Base-by-base conservation (phyloP, 2,888 invertebrate species). In the Steinernema carpocapsae region DNA sequence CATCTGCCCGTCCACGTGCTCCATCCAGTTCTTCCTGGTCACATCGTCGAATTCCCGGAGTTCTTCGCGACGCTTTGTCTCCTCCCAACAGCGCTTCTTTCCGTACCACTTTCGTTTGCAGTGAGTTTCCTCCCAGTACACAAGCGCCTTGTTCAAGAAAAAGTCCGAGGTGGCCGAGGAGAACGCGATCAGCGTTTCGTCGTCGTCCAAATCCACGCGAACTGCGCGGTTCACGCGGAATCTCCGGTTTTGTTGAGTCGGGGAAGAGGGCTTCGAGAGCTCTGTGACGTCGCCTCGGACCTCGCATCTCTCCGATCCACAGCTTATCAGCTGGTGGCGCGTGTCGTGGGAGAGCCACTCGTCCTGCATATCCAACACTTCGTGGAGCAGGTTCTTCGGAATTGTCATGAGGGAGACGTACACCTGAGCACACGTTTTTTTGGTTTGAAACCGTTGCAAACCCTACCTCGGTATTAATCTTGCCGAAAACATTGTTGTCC, bases 131-230 rank as follows among this genome's bases (percentile, higher is more conserved):
- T 72, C 32, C 59, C 72, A 59, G 24, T 56, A 45, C 7, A 72
- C 56, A 24, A 72, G 72, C 1, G 45, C 22, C 19, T 72, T 72
- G 45, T 72, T 72, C 1, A 72, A 56, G n/a, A 72, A 19, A 26
- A 72, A 72, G 56, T 72, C 72, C 1, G 72, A 72, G 2, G 72
- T 72, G 24, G 72, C 72, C 12, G 72, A 42, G 24, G 72, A 32
- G 29, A 72, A 72, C 0, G 72, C 72, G 22, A 72, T 45, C 24
- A 72, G 42, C 3, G 72, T 72, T 0, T 43, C 45, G 22, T 59
- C 59, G 17, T 45, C 59, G 2, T 72, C 72, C 10, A 72, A 14
- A 10, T 72, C 72, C 10, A 22, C 56, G 59, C 72, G 59, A 14
- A 59, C 59, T 1, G 64, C 72, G 0, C 72, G 72, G 19, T 43